These are phyloP conservation scores for Hippocampus comes DNA, from an alignment of 2,113 vertebrate species.

Conservation along the genomic window DNA sequence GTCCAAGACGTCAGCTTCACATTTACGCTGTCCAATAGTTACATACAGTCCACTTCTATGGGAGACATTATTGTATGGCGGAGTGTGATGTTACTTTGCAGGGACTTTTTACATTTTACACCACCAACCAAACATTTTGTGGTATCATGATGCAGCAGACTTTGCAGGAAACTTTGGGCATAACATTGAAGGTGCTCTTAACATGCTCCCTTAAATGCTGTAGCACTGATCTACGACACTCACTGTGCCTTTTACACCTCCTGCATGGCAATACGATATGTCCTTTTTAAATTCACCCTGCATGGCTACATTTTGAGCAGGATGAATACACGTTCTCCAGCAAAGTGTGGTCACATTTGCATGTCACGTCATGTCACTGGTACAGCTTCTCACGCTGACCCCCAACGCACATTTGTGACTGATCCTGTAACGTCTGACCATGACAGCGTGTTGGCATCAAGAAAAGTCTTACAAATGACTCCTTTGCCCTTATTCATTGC, in stretches of 20 bases:
- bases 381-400: neutral
- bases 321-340: neutral
- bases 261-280: conserved; percentile 1
- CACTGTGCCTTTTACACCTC: neutral
- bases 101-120: neutral
- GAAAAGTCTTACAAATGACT: conserved; percentile 4
- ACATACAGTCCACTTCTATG: too few species aligned
- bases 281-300: conserved; percentile 15
- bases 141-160: neutral
- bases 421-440: conserved; percentile 11
- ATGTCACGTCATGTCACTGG: neutral
- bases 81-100: neutral
- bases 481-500: neutral
- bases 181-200: conserved; percentile 25
- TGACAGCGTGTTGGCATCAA: neutral
- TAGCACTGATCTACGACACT: neutral
- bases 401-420: conserved; percentile 14
- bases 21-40: too few species aligned
- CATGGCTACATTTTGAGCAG: conserved; percentile 1
- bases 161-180: neutral
- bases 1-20: too few species aligned
- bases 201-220: conserved; percentile 4
- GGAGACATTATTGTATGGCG: neutral
- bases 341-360: neutral
- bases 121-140: neutral